phyloP scores from a whole-genome alignment of 2,888 invertebrate genomes.

The Rutpela maculata region DNA sequence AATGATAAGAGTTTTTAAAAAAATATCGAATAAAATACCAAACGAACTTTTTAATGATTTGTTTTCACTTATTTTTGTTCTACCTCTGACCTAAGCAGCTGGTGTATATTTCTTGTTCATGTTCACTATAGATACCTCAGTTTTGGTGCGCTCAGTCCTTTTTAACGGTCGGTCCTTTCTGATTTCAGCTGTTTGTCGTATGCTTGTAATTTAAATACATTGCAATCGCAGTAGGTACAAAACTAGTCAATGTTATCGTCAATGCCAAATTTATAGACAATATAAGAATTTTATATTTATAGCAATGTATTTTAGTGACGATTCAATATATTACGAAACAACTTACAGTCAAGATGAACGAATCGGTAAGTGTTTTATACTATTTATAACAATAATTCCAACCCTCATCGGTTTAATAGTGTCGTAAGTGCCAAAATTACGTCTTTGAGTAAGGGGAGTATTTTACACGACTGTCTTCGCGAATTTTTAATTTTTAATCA shows the following conservation, averaged over 20 bases:
- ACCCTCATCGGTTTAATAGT: no score
- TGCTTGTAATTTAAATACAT: conserved; percentile 7
- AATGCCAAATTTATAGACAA: conserved; percentile 11
- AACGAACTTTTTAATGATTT: no score
- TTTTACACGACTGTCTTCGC: no score
- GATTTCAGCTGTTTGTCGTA: neutral
- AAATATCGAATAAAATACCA: no score
- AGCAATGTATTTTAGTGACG: conserved; percentile 33
- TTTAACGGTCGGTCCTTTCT: neutral
- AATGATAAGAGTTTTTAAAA: no score
- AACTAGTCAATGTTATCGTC: neutral
- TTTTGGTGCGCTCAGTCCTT: neutral
- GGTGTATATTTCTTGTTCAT: neutral
- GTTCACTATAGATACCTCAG: no score
- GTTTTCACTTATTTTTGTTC: no score
- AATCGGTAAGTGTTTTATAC: conserved; percentile 44
- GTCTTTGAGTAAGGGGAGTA: no score
- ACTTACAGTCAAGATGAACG: conserved; percentile 46
- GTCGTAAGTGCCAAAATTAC: no score
- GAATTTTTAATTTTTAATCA: no score
- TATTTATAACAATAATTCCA: neutral
- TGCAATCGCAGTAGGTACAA: conserved; percentile 15
- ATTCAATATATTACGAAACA: conserved; percentile 37
- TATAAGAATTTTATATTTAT: neutral
- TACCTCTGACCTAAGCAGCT: neutral